Conservation (phyloP, 2,113 vertebrate genomes). For the Protobothrops flavoviridis region DNA sequence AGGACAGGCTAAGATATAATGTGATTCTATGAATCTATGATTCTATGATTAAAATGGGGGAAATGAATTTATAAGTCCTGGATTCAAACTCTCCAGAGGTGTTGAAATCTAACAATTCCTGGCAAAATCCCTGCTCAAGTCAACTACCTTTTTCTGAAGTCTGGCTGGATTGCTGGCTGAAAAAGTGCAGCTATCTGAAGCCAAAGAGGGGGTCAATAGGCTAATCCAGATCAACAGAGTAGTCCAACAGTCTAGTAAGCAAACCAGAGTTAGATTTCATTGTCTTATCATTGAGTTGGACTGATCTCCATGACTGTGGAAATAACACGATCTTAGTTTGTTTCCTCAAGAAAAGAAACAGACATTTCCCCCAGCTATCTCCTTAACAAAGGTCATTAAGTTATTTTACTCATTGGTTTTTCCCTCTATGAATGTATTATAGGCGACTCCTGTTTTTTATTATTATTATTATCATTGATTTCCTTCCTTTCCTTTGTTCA, state of each 20-base stretch:
- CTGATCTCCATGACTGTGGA: constrained; percentile 52
- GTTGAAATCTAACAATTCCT: not conserved
- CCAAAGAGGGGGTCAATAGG: constrained; percentile 50
- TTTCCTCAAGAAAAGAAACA: constrained; percentile 12
- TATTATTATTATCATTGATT: not conserved
- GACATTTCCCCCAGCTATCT: not conserved
- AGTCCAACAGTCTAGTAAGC: constrained; percentile 4
- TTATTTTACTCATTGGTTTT: not conserved
- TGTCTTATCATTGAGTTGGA: constrained; percentile 26
- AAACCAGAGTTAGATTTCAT: constrained; percentile 56
- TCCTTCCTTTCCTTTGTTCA: constrained; percentile 8
- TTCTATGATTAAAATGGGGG: too few relatives aligned
- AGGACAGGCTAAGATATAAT: too few relatives aligned
- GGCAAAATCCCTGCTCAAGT: constrained; percentile 37
- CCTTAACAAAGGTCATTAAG: not conserved
- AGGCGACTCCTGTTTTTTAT: not conserved
- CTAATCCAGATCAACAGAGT: not conserved
- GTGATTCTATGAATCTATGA: too few relatives aligned
- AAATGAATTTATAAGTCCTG: not conserved
- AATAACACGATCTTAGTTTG: not conserved
- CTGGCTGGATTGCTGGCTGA: constrained; percentile 30
- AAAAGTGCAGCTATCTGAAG: constrained; percentile 32
- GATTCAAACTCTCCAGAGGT: not conserved
- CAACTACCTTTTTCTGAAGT: constrained; percentile 44
- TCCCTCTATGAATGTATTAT: constrained; percentile 11